A percentile compares a stretch with the other conserved stretches of the same genome.
phyloP scores from a whole-genome alignment of 2,888 invertebrate genomes.

The Brachyptera risi region DNA sequence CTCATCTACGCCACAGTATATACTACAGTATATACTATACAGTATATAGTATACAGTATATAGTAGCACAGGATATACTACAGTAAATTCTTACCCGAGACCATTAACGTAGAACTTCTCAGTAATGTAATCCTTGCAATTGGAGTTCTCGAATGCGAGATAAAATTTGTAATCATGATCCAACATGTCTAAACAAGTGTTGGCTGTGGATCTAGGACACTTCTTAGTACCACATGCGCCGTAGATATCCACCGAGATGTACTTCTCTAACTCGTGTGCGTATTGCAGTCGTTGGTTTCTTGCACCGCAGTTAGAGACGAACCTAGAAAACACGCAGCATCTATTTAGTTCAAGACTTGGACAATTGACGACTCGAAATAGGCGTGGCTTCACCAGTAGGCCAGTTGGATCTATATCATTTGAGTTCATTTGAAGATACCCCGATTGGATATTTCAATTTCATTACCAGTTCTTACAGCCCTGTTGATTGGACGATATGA shows the following conservation, averaged over 20 bases:
- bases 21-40: no score
- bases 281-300: conserved; percentile 84
- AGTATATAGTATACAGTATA: no score
- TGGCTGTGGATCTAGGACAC: conserved; percentile 66
- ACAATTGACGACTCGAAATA: no score
- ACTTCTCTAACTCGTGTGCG: conserved; percentile 78
- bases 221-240: conserved; percentile 83
- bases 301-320: conserved; percentile 95
- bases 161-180: conserved; percentile 95
- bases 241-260: conserved; percentile 85
- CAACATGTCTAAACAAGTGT: conserved; percentile 82
- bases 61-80: no score
- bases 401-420: no score
- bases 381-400: no score
- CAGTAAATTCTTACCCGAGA: conserved; percentile 65
- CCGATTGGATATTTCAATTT: no score
- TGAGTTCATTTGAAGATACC: no score
- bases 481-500: no score
- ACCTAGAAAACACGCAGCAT: conserved; percentile 96
- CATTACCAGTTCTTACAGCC: no score
- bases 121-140: conserved; percentile 92
- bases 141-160: conserved; percentile 94
- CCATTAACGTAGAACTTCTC: conserved; percentile 97
- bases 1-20: no score
- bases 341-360: no score